Conservation (phyloP, 92 coral and sea anemone genomes). For the Zoanthus sansibaricus region DNA sequence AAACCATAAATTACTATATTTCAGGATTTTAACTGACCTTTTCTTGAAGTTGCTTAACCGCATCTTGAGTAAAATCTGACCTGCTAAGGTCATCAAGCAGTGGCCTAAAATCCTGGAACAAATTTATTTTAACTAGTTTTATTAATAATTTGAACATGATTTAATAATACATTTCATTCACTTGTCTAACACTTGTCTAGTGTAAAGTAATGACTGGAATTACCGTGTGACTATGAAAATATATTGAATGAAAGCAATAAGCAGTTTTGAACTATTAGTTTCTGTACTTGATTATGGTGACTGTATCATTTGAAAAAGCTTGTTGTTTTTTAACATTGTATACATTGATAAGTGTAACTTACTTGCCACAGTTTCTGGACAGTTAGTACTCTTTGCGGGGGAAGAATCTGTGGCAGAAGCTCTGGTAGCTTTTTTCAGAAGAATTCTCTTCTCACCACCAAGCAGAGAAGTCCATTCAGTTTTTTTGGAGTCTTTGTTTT, state of each 20-base stretch:
- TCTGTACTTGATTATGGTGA: slow-evolving; percentile 5
- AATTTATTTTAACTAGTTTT: background rate
- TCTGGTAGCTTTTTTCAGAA: no score
- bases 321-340: no score
- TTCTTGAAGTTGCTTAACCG: slow-evolving; percentile 35
- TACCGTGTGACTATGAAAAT: background rate
- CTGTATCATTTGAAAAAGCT: no score
- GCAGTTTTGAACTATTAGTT: slow-evolving; percentile 35
- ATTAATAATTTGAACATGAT: background rate
- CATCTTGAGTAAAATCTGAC: slow-evolving; percentile 10
- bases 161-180: background rate
- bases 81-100: slow-evolving; percentile 37
- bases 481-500: slow-evolving; percentile 43
- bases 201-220: no score
- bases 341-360: no score
- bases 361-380: no score
- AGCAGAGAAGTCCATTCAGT: slow-evolving; percentile 43
- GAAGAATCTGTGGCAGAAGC: no score
- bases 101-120: slow-evolving; percentile 38
- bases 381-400: no score
- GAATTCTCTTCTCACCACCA: background rate
- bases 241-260: background rate
- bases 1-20: background rate
- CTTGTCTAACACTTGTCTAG: no score
- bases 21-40: slow-evolving; percentile 12